phyloP scores from a whole-genome alignment of 1,140 invertebrate species.

The Pachypsylla venusta region DNA sequence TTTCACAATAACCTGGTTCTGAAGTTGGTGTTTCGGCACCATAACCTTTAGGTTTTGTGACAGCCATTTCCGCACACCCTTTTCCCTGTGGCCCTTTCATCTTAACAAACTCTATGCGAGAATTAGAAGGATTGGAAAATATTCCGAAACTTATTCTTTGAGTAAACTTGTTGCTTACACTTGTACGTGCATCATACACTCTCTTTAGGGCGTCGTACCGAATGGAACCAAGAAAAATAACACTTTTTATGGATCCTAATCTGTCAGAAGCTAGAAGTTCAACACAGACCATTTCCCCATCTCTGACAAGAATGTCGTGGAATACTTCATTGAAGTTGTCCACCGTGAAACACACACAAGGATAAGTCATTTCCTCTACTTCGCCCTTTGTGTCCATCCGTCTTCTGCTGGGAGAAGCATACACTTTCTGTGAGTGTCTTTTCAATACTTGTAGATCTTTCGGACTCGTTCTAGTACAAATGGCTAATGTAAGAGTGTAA shows the following conservation, averaged over 20 bases:
- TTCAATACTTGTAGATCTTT: slow-evolving; percentile 89
- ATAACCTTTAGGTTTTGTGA: slow-evolving; percentile 69
- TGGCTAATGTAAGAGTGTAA: slow-evolving; percentile 90
- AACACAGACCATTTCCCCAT: slow-evolving; percentile 97
- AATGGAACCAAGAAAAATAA: slow-evolving; percentile 93
- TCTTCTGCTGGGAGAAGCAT: slow-evolving; percentile 87
- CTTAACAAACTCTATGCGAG: slow-evolving; percentile 89
- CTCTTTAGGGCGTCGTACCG: slow-evolving; percentile 91
- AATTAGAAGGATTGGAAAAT: slow-evolving; percentile 57
- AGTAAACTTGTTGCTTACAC: slow-evolving; percentile 81
- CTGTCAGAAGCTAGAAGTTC: slow-evolving; percentile 86
- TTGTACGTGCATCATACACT: slow-evolving; percentile 90
- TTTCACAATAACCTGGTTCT: slow-evolving; percentile 72
- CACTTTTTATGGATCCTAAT: slow-evolving; percentile 64
- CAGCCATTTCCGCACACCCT: slow-evolving; percentile 96
- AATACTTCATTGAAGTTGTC: slow-evolving; percentile 99
- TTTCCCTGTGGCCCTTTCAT: slow-evolving; percentile 95
- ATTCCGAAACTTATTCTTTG: slow-evolving; percentile 91
- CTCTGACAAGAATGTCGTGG: slow-evolving; percentile 85
- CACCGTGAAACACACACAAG: slow-evolving; percentile 97
- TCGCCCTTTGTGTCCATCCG: slow-evolving; percentile 98
- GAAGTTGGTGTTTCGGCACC: slow-evolving; percentile 89
- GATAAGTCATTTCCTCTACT: slow-evolving; percentile 95
- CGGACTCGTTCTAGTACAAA: slow-evolving; percentile 91
- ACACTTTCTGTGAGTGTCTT: slow-evolving; percentile 81